phyloP scores from a whole-genome alignment of 2,888 invertebrate species.

The Myopa tessellatipennis region DNA sequence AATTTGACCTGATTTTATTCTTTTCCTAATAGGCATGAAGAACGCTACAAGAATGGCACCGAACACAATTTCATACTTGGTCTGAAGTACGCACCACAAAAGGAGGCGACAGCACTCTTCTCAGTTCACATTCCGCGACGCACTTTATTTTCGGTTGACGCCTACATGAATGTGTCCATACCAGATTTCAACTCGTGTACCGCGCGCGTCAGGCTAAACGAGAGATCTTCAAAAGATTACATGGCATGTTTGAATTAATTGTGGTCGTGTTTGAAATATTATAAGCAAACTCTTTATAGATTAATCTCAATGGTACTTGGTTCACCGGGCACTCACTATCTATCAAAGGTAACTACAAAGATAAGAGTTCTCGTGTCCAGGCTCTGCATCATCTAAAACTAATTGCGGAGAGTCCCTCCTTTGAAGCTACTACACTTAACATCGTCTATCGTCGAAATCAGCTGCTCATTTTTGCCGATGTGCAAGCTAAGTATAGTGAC shows the following conservation, averaged over 20 bases:
- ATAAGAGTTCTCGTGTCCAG: conserved; percentile 76
- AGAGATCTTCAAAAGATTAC: conserved; percentile 75
- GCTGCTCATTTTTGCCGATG: conserved; percentile 75
- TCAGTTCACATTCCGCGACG: conserved; percentile 76
- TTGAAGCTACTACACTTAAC: conserved; percentile 76
- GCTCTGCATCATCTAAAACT: conserved; percentile 79
- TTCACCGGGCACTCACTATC: conserved; percentile 78
- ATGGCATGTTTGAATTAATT: conserved; percentile 70
- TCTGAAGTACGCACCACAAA: conserved; percentile 72
- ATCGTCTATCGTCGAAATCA: conserved; percentile 78
- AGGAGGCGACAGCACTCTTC: conserved; percentile 72
- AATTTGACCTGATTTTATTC: too few species aligned
- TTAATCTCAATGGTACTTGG: conserved; percentile 81
- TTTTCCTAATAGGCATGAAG: conserved; percentile 60
- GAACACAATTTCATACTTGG: conserved; percentile 71
- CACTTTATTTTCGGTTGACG: conserved; percentile 76
- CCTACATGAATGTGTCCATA: conserved; percentile 78
- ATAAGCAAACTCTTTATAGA: conserved; percentile 64
- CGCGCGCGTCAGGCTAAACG: conserved; percentile 76
- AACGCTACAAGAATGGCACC: conserved; percentile 69
- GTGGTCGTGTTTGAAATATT: too few species aligned
- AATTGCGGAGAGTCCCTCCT: conserved; percentile 78
- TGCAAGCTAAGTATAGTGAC: conserved; percentile 74
- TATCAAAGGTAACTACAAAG: conserved; percentile 79
- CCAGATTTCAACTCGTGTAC: conserved; percentile 80